Conservation (phyloP, 2,888 invertebrate species). For the Leptura quadrifasciata region DNA sequence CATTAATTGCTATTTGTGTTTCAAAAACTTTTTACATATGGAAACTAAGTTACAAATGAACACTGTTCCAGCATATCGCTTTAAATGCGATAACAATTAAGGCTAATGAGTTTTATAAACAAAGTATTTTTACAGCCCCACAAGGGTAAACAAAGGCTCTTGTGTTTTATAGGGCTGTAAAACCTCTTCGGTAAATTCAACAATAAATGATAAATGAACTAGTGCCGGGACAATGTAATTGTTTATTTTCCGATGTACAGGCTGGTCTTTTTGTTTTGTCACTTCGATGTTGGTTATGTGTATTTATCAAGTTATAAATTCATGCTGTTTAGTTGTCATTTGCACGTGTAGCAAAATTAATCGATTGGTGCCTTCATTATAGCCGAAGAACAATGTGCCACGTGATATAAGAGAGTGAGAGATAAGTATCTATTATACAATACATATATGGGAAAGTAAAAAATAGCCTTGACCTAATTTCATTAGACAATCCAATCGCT, state of each 20-base stretch:
- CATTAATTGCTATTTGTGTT: too few species aligned
- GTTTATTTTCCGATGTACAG: not conserved
- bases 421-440: too few species aligned
- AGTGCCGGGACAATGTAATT: not conserved
- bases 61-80: not conserved
- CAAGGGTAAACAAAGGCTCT: not conserved
- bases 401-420: too few species aligned
- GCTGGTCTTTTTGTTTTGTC: not conserved
- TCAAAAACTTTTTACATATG: too few species aligned
- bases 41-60: not conserved
- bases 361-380: not conserved
- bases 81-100: not conserved
- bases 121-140: not conserved
- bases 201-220: not conserved
- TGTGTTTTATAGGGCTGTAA: not conserved
- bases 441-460: too few species aligned
- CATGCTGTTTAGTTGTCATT: not conserved
- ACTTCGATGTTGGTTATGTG: not conserved
- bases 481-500: too few species aligned
- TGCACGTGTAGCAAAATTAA: not conserved
- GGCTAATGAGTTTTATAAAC: not conserved
- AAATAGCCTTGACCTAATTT: too few species aligned
- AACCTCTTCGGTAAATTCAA: not conserved
- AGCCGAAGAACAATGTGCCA: not conserved
- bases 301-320: not conserved